Conservation (phyloP, 2,113 vertebrate genomes). For the Chrysochloris asiatica region DNA sequence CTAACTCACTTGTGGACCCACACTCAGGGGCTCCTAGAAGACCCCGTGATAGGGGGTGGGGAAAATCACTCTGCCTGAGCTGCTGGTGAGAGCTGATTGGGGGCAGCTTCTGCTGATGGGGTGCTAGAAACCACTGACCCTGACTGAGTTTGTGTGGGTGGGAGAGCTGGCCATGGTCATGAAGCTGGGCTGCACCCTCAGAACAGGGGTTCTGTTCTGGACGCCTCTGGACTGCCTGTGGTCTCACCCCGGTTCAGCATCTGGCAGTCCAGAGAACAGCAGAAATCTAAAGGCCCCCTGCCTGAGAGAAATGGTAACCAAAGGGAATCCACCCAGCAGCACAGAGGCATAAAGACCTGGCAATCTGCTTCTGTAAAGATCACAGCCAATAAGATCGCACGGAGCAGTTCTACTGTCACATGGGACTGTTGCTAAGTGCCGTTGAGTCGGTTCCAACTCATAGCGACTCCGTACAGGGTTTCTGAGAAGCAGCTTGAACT, state of each 20-base stretch:
- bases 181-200: neutral
- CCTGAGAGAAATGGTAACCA: neutral
- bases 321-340: too few species aligned
- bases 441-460: too few species aligned
- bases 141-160: accelerated
- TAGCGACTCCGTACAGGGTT: too few species aligned
- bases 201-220: neutral
- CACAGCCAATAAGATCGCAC: neutral
- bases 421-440: too few species aligned
- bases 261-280: neutral
- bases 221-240: accelerated
- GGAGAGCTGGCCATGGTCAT: neutral
- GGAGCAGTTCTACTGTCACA: neutral
- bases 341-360: too few species aligned
- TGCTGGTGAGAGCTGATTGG: accelerated
- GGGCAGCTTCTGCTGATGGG: neutral
- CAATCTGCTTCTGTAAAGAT: too few species aligned
- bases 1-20: accelerated
- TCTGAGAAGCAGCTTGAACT: too few species aligned
- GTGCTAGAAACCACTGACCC: neutral
- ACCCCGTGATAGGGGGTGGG: too few species aligned
- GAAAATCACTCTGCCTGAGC: too few species aligned
- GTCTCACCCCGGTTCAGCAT: accelerated
- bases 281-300: too few species aligned
- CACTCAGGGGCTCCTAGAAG: neutral